Evolutionary conservation across 2,797 vertebrate genomes (phyloP).

Genomic region (Enteromius trimaculatus): DNA sequence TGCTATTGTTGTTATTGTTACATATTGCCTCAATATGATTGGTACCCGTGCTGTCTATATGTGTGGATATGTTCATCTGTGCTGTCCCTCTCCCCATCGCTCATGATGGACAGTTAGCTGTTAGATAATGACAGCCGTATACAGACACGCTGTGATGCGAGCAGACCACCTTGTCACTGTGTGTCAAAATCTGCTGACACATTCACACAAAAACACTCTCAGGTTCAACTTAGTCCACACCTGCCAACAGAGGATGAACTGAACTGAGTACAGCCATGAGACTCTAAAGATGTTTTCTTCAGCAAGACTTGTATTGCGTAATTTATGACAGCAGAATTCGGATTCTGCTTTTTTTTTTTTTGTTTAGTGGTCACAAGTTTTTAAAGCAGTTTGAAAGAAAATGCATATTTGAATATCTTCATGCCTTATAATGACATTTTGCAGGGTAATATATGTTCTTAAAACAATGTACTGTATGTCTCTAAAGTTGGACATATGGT

Average conservation of each 20-base stretch:
- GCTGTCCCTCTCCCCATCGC: slow-evolving; percentile 69
- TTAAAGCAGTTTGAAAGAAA: not conserved
- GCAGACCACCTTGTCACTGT: slow-evolving; percentile 90
- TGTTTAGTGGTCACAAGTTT: not conserved
- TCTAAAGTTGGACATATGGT: not conserved
- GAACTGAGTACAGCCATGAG: not conserved
- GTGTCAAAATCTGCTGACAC: slow-evolving; percentile 88
- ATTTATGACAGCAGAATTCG: not conserved
- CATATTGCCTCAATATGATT: too few relatives aligned
- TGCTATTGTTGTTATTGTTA: too few relatives aligned
- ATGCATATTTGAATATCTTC: not conserved
- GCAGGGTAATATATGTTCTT: not conserved
- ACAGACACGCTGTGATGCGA: slow-evolving; percentile 89
- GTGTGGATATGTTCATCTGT: slow-evolving; percentile 65
- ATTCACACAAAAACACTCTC: slow-evolving; percentile 52
- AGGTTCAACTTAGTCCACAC: slow-evolving; percentile 6
- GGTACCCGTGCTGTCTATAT: slow-evolving; percentile 11
- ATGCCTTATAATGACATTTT: not conserved
- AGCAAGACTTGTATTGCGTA: not conserved
- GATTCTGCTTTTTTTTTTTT: too few relatives aligned
- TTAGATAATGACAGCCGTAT: slow-evolving; percentile 85
- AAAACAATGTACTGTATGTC: not conserved
- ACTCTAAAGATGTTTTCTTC: not conserved
- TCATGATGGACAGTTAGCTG: slow-evolving; percentile 81
- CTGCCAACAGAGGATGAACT: not conserved